Conservation (phyloP, 2,113 vertebrate genomes). For the Datnioides undecimradiatus region DNA sequence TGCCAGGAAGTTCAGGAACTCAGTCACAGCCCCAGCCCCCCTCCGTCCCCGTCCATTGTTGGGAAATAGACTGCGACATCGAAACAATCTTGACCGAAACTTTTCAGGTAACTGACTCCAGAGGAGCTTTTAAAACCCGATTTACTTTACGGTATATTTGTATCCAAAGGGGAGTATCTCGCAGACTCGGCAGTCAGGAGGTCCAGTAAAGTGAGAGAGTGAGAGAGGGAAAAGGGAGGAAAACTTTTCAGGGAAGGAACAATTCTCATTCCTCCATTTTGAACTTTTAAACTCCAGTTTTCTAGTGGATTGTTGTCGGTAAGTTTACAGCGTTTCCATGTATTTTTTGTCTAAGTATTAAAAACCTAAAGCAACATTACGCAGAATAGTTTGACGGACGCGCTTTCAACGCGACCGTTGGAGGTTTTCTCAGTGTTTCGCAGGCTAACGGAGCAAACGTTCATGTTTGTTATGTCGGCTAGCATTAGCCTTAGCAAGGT, state of each 20-base stretch:
- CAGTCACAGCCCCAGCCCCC: constrained; percentile 72
- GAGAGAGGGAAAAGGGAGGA: constrained; percentile 50
- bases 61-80: constrained; percentile 64
- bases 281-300: constrained; percentile 78
- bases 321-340: constrained; percentile 33
- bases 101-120: constrained; percentile 25
- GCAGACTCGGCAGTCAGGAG: neutral
- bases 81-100: constrained; percentile 72
- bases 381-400: neutral
- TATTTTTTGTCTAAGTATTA: neutral
- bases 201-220: neutral
- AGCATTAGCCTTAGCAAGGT: constrained; percentile 71
- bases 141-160: neutral
- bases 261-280: constrained; percentile 85
- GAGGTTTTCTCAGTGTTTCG: neutral
- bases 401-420: neutral
- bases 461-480: constrained; percentile 58
- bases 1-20: constrained; percentile 77
- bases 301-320: constrained; percentile 59
- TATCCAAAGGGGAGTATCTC: neutral
- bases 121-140: no score
- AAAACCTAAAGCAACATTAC: no score
- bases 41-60: constrained; percentile 70
- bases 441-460: neutral
- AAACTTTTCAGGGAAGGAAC: constrained; percentile 75